Percentiles rank a stretch among this genome's conserved stretches.
Conservation (phyloP, 2,113 vertebrate genomes). For the Rhea americana region DNA sequence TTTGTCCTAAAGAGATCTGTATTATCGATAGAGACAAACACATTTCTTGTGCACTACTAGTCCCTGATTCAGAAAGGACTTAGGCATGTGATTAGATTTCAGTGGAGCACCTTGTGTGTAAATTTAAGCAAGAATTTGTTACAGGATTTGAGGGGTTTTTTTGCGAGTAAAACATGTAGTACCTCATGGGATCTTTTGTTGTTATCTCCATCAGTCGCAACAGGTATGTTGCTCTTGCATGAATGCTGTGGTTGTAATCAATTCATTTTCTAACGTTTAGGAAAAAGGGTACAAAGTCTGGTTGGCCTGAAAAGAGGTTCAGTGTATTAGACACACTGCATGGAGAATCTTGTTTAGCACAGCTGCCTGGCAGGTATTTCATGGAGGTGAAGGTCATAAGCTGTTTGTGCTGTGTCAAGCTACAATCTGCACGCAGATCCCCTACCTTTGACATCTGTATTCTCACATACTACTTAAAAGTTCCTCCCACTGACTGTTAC, state of each 20-base stretch:
- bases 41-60: background rate
- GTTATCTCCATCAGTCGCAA: slow-evolving; percentile 28
- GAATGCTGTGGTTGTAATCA: slow-evolving; percentile 7
- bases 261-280: slow-evolving; percentile 37
- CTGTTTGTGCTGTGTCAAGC: background rate
- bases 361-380: background rate
- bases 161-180: slow-evolving; percentile 14
- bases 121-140: slow-evolving; percentile 32
- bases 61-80: background rate
- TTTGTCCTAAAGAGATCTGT: background rate
- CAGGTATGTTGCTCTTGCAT: background rate
- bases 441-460: background rate
- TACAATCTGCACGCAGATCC: background rate
- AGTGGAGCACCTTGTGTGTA: background rate
- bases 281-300: background rate
- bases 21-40: slow-evolving; percentile 21
- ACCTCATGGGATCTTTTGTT: background rate
- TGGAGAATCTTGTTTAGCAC: background rate
- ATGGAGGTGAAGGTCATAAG: background rate
- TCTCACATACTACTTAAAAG: background rate
- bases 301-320: background rate
- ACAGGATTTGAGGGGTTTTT: background rate
- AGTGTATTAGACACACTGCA: background rate
- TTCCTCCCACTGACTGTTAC: background rate
- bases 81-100: background rate